Evolutionary conservation across 35 echinoderm and acorn worm genomes (phyloP), one percentile per base, ranked within the genome.

Genomic region (Lytechinus pictus): DNA sequence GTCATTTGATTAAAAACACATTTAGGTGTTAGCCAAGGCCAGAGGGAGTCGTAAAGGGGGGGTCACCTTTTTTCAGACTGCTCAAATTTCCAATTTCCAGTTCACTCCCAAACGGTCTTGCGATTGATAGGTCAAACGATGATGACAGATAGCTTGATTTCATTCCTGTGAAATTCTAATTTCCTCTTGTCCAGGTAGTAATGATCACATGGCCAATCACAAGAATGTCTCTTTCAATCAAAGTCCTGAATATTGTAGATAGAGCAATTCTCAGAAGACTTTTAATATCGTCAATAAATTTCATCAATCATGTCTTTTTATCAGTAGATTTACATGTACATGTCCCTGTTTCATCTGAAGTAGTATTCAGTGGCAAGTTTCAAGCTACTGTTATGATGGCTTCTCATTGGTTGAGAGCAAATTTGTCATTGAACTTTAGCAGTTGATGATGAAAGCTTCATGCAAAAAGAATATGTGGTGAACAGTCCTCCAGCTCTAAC

Each of bases 41-140:
- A 24, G 66, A 79, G 66, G 57, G 66, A 24, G 16, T 79, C 16
- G 8, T 7, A 24, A 24, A 79, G 19, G 6, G 21, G n/a, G 66
- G 66, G 66, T 79, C 66, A 79, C 21, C 12, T 79, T 79, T 79
- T 79, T 79, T 79, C 3, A 24, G 66, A 79, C 66, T 27, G 66
- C 66, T 79, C 66, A 79, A n/a, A 79, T 79, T 79, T 79, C 66
- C 66, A 79, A n/a, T 79, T 79, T 79, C 66, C 66, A 79, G 66
- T 79, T 79, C 21, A 79, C 19, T 79, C 66, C 66, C 7, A 24
- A 79, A 79, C n/a, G 19, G 66, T 79, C 19, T 79, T 79, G 3
- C 21, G 21, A 79, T 79, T 24, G 66, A 79, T 24, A 79, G 66
- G 66, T 79, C 66, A 27, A 21, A 79, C 19, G n/a, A n/a, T 5